Conservation (phyloP, 2,113 vertebrate species). For the Phainopepla nitens region DNA sequence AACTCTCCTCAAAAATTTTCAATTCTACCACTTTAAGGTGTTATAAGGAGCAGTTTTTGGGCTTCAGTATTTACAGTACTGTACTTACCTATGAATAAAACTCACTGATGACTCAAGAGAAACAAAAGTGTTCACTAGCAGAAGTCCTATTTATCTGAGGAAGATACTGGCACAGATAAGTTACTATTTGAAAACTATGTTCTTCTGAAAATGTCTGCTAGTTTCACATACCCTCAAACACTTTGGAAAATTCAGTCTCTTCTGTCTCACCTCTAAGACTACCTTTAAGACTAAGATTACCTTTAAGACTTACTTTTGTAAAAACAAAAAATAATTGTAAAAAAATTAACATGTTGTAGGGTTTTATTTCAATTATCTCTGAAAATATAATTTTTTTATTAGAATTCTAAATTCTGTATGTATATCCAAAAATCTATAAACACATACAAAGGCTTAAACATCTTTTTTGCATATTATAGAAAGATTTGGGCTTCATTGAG, state of each 20-base stretch:
- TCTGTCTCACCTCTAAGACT: background rate
- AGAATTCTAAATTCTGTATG: background rate
- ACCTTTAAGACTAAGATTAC: background rate
- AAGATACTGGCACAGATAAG: background rate
- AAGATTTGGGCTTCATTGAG: background rate
- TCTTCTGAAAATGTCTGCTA: background rate
- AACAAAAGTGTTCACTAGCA: background rate
- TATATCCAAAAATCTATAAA: background rate
- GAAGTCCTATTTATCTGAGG: background rate
- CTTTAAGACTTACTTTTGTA: too few relatives aligned
- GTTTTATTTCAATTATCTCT: fast-evolving
- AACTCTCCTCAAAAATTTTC: background rate
- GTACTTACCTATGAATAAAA: background rate
- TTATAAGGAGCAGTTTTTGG: background rate
- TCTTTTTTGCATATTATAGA: background rate
- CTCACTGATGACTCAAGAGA: background rate
- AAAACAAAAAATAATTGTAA: background rate
- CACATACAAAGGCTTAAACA: background rate
- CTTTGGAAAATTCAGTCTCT: background rate
- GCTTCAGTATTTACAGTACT: background rate
- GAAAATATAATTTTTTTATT: background rate
- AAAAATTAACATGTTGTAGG: fast-evolving
- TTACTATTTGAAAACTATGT: background rate
- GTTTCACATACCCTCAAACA: background rate
- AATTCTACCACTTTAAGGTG: background rate